Conservation (phyloP, 2,797 vertebrate species). For the Peromyscus aztecus region DNA sequence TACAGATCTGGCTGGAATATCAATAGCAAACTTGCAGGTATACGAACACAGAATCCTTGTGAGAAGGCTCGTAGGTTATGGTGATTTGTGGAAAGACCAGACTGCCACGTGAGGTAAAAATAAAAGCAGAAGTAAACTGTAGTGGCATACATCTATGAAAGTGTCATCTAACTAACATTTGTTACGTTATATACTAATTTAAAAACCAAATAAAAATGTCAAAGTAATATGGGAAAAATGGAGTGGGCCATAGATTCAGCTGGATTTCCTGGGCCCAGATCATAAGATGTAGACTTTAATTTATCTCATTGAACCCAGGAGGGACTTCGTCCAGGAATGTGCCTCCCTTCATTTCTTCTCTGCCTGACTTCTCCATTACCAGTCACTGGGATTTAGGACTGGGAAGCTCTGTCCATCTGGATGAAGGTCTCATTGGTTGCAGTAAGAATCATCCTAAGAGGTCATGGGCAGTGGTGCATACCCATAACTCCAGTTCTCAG, state of each 20-base stretch:
- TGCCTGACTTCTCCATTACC: conserved; percentile 24
- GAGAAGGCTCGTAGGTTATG: conserved; percentile 14
- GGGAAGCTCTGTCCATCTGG: background rate
- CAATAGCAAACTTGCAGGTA: background rate
- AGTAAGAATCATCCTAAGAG: conserved; percentile 12
- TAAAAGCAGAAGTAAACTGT: background rate
- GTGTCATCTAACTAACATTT: background rate
- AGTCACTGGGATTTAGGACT: background rate
- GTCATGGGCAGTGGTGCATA: background rate
- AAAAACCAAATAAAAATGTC: background rate
- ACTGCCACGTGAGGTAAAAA: conserved; percentile 31
- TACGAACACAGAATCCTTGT: background rate
- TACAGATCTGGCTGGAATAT: background rate
- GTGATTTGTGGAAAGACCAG: conserved; percentile 38
- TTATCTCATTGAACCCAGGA: background rate
- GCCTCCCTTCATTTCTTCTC: conserved; percentile 9
- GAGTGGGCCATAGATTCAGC: background rate
- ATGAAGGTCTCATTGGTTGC: conserved; percentile 25
- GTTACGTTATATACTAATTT: background rate
- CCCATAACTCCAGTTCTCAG: too few species aligned
- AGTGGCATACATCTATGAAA: background rate
- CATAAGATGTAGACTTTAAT: background rate
- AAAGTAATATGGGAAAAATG: conserved; percentile 37
- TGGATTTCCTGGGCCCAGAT: background rate
- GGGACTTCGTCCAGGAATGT: background rate